Base-by-base conservation (phyloP, 2,888 invertebrate species). In the Tinea trinotella region DNA sequence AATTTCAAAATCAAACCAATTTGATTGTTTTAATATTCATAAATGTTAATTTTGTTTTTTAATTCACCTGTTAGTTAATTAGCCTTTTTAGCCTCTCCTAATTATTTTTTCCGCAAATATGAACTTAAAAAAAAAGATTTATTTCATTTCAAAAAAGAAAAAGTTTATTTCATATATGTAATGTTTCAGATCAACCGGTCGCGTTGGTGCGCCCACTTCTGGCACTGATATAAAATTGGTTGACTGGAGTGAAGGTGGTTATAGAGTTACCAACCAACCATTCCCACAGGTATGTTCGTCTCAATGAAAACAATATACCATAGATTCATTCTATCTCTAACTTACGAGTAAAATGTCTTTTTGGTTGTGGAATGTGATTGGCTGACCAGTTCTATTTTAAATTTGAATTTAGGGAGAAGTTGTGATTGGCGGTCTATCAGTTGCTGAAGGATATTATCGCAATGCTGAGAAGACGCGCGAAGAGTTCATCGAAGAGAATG, bases 221-320 rank as follows among this genome's bases (percentile, higher is more conserved):
- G 92, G 93, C 61, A 92, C 93, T 66, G 94, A 96, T 72, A 91
- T 98, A 67, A 89, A 90, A 64, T 88, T 98, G 59, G 91, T 94
- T 52, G 94, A 96, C 83, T 98, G 98, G 98, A 93, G 93, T 64
- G 98, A 98, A 82, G 98, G 97, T 59, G 91, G 92, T 72, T 98
- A 98, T 83, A 89, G 92, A 61, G 91, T 94, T 22, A 92, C 90
- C 22, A 97, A 98, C 76, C 92, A 91, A 64, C 97, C 74, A 0
- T 72, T 67, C 69, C 72, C 73, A 19, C 72, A 73, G 70, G 73
- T 74, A 46, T 4, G 6, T 24, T 7, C 24, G 9, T 9, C 9
- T 24, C 24, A 24, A 24, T 7, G 9, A 24, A 5, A 7, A 24
- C 24, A 7, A 9, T n/a, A n/a, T n/a, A n/a, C n/a, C n/a, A n/a